These are phyloP conservation scores for Philopotamus ludificatus DNA, from an alignment of 1,140 invertebrate species.

Conservation along the genomic window DNA sequence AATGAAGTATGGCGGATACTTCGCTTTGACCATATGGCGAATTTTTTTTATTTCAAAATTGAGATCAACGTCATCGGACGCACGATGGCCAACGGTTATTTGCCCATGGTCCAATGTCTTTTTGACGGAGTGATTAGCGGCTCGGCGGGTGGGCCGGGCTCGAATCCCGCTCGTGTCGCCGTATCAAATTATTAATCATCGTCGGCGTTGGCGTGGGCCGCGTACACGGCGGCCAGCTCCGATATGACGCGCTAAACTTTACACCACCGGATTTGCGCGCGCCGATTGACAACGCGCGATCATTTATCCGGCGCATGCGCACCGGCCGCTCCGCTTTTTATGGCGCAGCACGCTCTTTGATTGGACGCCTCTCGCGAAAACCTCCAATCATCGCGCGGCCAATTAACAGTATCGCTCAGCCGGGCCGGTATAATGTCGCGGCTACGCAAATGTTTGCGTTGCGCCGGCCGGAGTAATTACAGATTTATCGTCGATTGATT, in stretches of 20 bases:
- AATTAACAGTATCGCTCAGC: too few species aligned
- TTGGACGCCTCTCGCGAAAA: too few species aligned
- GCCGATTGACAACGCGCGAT: neutral
- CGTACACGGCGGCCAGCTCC: neutral
- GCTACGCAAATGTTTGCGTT: too few species aligned
- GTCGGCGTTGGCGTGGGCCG: conserved; percentile 1
- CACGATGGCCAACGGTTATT: too few species aligned
- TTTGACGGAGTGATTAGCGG: conserved; percentile 29
- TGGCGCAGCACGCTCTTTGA: neutral
- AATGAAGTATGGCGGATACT: too few species aligned
- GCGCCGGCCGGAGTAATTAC: neutral
- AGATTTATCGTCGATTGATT: neutral
- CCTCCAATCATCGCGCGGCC: too few species aligned
- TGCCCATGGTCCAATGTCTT: too few species aligned
- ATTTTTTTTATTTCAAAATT: too few species aligned
- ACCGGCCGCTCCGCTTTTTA: neutral
- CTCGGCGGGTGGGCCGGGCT: conserved; percentile 23
- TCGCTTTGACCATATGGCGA: too few species aligned
- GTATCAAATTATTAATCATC: conserved; percentile 32
- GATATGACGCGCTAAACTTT: conserved; percentile 10
- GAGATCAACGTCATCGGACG: too few species aligned
- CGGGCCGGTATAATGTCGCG: neutral
- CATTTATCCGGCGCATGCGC: neutral
- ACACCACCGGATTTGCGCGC: conserved; percentile 10
- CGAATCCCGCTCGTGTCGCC: conserved; percentile 11